phyloP scores from a whole-genome alignment of 2,113 vertebrate species.

The Crotalus viridis region DNA sequence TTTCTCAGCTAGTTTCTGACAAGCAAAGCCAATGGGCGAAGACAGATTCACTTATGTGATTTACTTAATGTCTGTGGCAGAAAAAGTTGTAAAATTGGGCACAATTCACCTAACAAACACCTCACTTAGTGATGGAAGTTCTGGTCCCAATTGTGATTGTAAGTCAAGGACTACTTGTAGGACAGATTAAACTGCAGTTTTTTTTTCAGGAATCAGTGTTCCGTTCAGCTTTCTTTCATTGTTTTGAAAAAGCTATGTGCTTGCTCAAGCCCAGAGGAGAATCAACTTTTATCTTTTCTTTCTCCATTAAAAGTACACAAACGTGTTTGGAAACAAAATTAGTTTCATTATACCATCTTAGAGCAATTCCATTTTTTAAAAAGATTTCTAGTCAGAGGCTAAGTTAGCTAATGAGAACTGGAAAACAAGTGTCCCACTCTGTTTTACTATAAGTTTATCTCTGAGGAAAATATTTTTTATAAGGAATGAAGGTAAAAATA shows the following conservation, averaged over 20 bases:
- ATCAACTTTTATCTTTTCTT: not conserved
- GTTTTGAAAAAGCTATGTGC: not conserved
- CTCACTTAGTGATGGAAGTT: not conserved
- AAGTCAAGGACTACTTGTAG: not conserved
- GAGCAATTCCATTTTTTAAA: not conserved
- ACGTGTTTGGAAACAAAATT: not conserved
- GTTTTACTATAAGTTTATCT: not conserved
- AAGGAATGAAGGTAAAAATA: too few relatives aligned
- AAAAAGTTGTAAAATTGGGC: too few relatives aligned
- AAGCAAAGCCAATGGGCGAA: not conserved
- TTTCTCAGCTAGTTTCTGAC: not conserved
- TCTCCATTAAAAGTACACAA: not conserved
- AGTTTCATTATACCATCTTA: not conserved
- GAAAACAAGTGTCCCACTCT: not conserved
- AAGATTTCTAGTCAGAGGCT: not conserved
- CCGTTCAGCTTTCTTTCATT: not conserved
- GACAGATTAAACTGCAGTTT: not conserved
- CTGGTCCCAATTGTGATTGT: too few relatives aligned
- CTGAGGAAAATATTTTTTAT: not conserved
- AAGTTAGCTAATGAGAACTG: not conserved
- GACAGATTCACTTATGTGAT: not conserved
- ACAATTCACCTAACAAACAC: too few relatives aligned
- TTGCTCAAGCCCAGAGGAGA: not conserved
- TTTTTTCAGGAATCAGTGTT: not conserved
- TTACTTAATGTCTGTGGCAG: not conserved